phyloP scores from a whole-genome alignment of 2,888 invertebrate species.

The Gryllus longicercus region DNA sequence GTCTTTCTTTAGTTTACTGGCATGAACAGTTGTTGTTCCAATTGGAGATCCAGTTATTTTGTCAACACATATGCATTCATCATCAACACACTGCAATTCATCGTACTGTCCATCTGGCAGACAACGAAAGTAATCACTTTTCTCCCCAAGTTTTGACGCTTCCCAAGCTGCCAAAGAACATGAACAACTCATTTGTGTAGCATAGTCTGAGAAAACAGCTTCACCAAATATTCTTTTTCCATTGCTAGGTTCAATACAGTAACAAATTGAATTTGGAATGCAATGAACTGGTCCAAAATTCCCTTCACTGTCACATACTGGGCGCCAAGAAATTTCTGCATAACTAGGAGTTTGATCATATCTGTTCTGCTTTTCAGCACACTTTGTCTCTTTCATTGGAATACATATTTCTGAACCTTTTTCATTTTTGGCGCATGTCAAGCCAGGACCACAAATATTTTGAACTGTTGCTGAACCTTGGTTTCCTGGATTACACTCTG shows the following conservation, averaged over 20 bases:
- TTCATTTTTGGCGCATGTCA: neutral
- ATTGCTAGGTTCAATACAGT: neutral
- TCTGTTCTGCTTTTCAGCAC: neutral
- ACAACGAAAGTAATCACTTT: neutral
- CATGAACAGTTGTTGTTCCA: neutral
- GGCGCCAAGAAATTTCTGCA: neutral
- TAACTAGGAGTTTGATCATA: neutral
- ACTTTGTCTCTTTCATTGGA: neutral
- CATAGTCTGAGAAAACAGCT: neutral
- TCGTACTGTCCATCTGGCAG: neutral
- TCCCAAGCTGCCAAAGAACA: neutral
- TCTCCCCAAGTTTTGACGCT: neutral
- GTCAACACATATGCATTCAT: conserved; percentile 4
- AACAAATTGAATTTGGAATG: neutral
- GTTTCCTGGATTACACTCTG: no score
- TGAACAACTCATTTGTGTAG: neutral
- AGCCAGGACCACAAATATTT: neutral
- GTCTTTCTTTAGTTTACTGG: neutral
- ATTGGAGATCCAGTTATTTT: neutral
- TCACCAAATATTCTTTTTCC: neutral
- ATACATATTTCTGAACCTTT: neutral
- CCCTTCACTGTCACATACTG: neutral
- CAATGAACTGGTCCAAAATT: neutral
- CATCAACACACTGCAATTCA: neutral
- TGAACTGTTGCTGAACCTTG: neutral